Percentiles rank a stretch among this genome's conserved stretches.
Conservation (phyloP, 2,888 invertebrate genomes). For the Drosophila histrio region DNA sequence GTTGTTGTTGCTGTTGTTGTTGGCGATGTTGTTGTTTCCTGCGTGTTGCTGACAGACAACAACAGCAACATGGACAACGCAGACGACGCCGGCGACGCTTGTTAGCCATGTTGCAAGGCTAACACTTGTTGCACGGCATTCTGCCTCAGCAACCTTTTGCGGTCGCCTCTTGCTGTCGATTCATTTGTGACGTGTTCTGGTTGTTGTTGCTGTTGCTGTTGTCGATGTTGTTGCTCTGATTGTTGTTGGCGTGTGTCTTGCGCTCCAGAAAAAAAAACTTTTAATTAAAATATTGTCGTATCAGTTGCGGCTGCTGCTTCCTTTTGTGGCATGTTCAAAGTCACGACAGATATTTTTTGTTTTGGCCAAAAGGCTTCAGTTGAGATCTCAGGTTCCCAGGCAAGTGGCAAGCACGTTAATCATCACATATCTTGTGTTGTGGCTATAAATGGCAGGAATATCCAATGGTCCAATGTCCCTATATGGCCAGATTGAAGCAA, state of each 20-base stretch:
- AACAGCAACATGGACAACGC: constrained; percentile 26
- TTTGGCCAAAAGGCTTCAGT: constrained; percentile 34
- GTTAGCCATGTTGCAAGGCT: constrained; percentile 55
- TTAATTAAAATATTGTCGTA: constrained; percentile 69
- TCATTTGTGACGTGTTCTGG: constrained; percentile 13
- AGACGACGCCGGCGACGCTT: constrained; percentile 54
- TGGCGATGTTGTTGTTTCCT: constrained; percentile 17
- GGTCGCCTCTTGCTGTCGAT: constrained; percentile 23
- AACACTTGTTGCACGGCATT: constrained; percentile 70
- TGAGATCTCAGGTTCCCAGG: constrained; percentile 28
- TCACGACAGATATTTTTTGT: constrained; percentile 45
- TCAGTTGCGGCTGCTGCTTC: constrained; percentile 46
- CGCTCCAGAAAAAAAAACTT: constrained; percentile 55
- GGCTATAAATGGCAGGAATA: constrained; percentile 38
- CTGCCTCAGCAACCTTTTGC: constrained; percentile 61
- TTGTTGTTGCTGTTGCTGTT: constrained; percentile 36
- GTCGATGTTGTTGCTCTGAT: constrained; percentile 11
- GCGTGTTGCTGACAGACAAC: constrained; percentile 52
- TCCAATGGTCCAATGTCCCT: constrained; percentile 14
- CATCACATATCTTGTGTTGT: constrained; percentile 11
- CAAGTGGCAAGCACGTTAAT: constrained; percentile 2
- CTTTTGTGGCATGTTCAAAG: constrained; percentile 57
- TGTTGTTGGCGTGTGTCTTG: constrained; percentile 61
- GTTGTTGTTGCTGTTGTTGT: constrained; percentile 1
- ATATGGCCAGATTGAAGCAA: constrained; percentile 18